Evolutionary conservation across 2,888 invertebrate genomes (phyloP).

Genomic region (Nematopogon swammerdamellus): DNA sequence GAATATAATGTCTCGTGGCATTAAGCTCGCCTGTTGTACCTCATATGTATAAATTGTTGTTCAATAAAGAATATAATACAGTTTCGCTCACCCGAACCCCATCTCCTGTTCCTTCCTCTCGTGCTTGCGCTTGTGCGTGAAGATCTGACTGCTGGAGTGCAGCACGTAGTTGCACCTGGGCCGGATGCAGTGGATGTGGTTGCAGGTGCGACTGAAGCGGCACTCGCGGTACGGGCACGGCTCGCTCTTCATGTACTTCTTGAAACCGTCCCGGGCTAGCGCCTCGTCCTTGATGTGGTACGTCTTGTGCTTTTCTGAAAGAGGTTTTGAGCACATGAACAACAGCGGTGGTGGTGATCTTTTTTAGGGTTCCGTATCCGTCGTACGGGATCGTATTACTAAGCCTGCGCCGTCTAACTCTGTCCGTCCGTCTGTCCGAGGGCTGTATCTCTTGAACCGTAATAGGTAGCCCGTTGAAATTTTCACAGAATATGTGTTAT

Average conservation of each 20-base stretch:
- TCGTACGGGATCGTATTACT: no score
- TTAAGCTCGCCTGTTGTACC: no score
- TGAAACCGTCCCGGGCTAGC: conserved; percentile 92
- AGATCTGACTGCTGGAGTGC: conserved; percentile 94
- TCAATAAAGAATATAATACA: no score
- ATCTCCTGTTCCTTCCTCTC: conserved; percentile 91
- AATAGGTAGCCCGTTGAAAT: no score
- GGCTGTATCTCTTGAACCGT: no score
- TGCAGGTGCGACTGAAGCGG: conserved; percentile 91
- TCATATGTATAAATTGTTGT: no score
- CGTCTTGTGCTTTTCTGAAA: conserved; percentile 93
- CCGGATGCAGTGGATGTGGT: conserved; percentile 97
- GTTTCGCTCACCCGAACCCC: conserved; percentile 78
- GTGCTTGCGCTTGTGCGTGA: conserved; percentile 96
- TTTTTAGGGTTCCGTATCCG: no score
- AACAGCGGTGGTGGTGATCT: no score
- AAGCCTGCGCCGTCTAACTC: no score
- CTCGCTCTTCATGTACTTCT: conserved; percentile 98
- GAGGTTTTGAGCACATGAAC: neutral
- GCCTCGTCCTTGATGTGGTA: conserved; percentile 98
- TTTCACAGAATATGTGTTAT: no score
- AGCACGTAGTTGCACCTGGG: conserved; percentile 94
- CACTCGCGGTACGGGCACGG: conserved; percentile 89
- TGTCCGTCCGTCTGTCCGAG: no score
- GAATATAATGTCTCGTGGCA: no score